Percentiles rank a stretch among this genome's conserved stretches.
Conservation (phyloP, 2,113 vertebrate species). For the Arenaria interpres region DNA sequence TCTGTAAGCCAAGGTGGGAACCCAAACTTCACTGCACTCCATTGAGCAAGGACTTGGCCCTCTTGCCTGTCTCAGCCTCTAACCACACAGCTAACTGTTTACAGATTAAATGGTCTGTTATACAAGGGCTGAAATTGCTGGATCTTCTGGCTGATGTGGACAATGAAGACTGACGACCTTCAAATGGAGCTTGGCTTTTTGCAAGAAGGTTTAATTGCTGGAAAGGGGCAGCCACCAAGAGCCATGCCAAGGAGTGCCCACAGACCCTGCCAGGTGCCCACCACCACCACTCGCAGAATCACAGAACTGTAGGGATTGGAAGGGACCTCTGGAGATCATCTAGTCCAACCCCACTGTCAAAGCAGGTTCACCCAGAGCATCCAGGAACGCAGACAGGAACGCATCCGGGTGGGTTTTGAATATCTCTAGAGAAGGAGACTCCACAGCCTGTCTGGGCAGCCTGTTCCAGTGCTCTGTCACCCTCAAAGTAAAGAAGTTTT, state of each 20-base stretch:
- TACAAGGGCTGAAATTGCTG: background rate
- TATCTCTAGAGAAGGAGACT: no score
- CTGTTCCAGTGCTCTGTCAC: no score
- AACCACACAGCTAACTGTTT: background rate
- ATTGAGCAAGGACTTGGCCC: background rate
- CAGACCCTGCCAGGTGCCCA: background rate
- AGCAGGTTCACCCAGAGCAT: no score
- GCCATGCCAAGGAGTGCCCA: rapidly evolving
- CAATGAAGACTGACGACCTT: rapidly evolving
- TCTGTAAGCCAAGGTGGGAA: background rate
- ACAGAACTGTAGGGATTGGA: no score
- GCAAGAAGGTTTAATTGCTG: background rate
- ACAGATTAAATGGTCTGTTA: background rate
- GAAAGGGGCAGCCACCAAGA: background rate
- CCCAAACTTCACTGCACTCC: background rate
- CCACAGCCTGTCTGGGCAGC: no score
- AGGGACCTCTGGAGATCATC: no score
- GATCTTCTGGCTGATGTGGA: background rate
- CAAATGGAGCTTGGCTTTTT: background rate
- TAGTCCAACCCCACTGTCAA: no score
- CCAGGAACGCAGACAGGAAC: no score
- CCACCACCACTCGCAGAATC: no score
- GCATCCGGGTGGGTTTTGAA: no score
- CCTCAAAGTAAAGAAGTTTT: no score
- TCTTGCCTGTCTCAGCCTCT: background rate